Conservation (phyloP, 2,797 vertebrate genomes). For the Acanthiza pusilla region DNA sequence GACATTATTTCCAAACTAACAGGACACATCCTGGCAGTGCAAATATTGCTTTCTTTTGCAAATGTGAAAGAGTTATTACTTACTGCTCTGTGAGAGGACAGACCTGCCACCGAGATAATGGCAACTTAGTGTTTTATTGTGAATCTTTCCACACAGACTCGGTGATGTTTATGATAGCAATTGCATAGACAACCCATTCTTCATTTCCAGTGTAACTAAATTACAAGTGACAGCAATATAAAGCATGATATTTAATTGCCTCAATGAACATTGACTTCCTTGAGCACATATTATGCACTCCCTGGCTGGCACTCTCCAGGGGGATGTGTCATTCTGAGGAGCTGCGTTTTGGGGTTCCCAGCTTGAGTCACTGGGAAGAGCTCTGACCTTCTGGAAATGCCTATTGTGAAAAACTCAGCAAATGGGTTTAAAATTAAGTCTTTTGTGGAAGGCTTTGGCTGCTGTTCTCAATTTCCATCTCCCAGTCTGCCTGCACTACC, state of each 20-base stretch:
- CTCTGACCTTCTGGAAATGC: not conserved
- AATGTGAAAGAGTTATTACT: slow-evolving; percentile 52
- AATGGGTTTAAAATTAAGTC: not conserved
- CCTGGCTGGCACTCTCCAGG: not conserved
- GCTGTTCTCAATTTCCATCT: not conserved
- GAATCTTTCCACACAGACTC: not conserved
- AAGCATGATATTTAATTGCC: slow-evolving; percentile 56
- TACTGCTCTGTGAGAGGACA: not conserved
- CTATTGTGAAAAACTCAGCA: accelerated
- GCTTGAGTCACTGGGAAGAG: not conserved
- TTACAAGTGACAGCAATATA: slow-evolving; percentile 51
- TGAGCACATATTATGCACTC: not conserved
- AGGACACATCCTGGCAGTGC: slow-evolving; percentile 30
- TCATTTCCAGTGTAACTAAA: slow-evolving; percentile 50
- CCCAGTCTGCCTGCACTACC: not conserved
- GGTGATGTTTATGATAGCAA: slow-evolving; percentile 19
- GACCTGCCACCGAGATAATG: slow-evolving; percentile 33
- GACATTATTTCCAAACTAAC: slow-evolving; percentile 60
- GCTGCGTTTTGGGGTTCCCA: not conserved
- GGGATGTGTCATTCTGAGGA: not conserved
- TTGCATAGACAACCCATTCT: slow-evolving; percentile 47
- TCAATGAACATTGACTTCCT: slow-evolving; percentile 19
- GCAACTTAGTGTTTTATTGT: slow-evolving; percentile 38
- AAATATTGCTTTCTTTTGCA: slow-evolving; percentile 54
- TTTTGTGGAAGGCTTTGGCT: not conserved